Conservation (phyloP, 2,113 vertebrate species). For the Ramphastos sulfuratus region DNA sequence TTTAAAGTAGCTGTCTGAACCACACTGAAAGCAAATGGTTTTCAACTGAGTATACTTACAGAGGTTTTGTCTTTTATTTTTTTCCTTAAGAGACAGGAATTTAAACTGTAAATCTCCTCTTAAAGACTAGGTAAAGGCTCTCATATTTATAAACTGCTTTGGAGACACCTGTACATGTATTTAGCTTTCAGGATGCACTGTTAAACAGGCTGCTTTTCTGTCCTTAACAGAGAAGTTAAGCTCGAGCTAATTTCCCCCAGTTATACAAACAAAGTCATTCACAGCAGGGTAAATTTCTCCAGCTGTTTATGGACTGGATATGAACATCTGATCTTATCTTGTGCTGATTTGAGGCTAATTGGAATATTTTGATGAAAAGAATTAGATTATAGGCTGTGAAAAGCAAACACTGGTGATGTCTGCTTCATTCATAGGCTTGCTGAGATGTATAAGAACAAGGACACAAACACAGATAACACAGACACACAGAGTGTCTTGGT, state of each 20-base stretch:
- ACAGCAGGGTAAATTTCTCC: conserved; percentile 34
- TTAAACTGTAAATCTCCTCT: not conserved
- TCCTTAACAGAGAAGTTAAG: not conserved
- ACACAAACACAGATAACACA: too few species aligned
- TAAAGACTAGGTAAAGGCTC: not conserved
- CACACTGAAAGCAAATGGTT: not conserved
- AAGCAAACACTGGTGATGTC: too few species aligned
- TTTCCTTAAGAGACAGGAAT: not conserved
- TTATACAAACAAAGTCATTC: conserved; percentile 34
- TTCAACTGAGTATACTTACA: not conserved
- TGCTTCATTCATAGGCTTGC: too few species aligned
- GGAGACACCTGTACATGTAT: not conserved
- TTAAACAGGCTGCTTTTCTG: not conserved
- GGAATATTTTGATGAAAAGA: too few species aligned
- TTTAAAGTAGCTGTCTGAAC: not conserved
- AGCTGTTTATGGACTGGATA: conserved; percentile 26
- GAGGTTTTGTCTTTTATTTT: not conserved
- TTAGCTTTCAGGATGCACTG: rapidly evolving
- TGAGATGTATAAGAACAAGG: too few species aligned
- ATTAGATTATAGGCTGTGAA: too few species aligned
- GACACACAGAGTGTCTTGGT: too few species aligned
- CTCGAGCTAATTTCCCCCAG: conserved; percentile 4
- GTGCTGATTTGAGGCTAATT: too few species aligned
- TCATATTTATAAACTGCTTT: not conserved
- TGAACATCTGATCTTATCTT: conserved; percentile 18